Conservation (phyloP, 2,888 invertebrate genomes). For the Nomada goodeniana region DNA sequence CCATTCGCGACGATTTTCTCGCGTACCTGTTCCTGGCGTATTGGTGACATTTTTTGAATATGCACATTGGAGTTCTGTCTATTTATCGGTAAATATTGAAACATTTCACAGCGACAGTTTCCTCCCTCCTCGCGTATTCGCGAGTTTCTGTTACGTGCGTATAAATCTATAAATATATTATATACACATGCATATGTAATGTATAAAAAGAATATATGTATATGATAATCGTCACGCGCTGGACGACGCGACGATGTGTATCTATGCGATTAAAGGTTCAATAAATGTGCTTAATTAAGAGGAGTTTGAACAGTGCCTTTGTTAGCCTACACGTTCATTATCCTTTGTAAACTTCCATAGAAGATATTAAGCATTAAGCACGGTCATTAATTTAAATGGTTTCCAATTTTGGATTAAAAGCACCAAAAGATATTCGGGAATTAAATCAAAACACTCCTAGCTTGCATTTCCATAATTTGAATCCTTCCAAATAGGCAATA, state of each 20-base stretch:
- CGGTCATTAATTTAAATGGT: neutral
- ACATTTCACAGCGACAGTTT: conserved; percentile 23
- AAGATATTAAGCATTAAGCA: neutral
- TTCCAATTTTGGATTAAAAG: neutral
- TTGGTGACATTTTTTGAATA: neutral
- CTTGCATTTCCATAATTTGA: too few relatives aligned
- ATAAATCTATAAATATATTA: conserved; percentile 53
- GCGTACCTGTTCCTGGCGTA: too few relatives aligned
- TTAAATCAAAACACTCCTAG: too few relatives aligned
- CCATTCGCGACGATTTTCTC: too few relatives aligned
- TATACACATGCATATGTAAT: conserved; percentile 49
- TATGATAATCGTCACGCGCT: conserved; percentile 68
- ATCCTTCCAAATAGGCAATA: too few relatives aligned
- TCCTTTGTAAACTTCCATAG: too few relatives aligned
- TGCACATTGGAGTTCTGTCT: neutral
- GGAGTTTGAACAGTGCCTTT: conserved; percentile 13
- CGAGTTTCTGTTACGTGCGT: conserved; percentile 42
- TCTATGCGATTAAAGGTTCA: conserved; percentile 64
- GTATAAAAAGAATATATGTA: conserved; percentile 45
- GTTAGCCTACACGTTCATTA: neutral
- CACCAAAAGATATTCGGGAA: too few relatives aligned
- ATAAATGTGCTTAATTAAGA: conserved; percentile 77
- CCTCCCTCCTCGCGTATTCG: conserved; percentile 22
- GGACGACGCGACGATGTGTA: conserved; percentile 71
- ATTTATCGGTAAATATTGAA: neutral